Conservation (phyloP, 2,888 invertebrate genomes). For the Amorpha juglandis region DNA sequence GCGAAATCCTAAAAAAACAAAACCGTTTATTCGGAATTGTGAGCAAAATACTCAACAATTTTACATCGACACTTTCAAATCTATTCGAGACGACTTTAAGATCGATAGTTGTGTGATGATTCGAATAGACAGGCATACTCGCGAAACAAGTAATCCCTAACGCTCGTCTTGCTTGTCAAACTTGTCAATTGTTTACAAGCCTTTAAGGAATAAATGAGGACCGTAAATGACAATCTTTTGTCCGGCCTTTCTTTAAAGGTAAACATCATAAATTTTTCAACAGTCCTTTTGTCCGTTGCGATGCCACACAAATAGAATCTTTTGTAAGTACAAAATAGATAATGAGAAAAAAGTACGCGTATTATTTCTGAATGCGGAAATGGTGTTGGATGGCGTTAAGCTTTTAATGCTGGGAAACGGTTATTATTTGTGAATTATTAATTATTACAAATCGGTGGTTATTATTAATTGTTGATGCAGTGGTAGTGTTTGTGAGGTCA, state of each 20-base stretch:
- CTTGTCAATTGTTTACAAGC: slow-evolving; percentile 76
- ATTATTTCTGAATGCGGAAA: slow-evolving; percentile 22
- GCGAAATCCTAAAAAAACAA: slow-evolving; percentile 33
- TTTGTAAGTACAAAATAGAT: slow-evolving; percentile 43
- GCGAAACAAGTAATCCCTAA: slow-evolving; percentile 52
- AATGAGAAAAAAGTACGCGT: slow-evolving; percentile 40
- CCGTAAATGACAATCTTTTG: slow-evolving; percentile 75
- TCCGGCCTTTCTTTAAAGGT: slow-evolving; percentile 63
- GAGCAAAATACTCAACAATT: background rate
- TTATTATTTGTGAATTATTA: background rate
- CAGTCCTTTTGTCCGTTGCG: slow-evolving; percentile 63
- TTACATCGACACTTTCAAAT: background rate
- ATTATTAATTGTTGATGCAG: background rate
- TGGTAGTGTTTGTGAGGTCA: background rate
- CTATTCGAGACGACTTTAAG: background rate
- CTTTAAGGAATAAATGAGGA: slow-evolving; percentile 64
- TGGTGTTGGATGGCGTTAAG: background rate
- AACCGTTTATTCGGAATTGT: background rate
- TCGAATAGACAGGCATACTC: background rate
- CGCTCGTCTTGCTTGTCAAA: slow-evolving; percentile 76
- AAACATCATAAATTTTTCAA: slow-evolving; percentile 75
- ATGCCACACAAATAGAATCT: slow-evolving; percentile 66
- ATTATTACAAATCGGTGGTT: slow-evolving; percentile 2
- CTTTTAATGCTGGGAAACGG: background rate
- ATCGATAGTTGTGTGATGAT: background rate